A percentile compares a stretch with the other conserved stretches of the same genome.
Evolutionary conservation across 2,113 vertebrate species (phyloP).

Genomic region (Trachemys scripta): DNA sequence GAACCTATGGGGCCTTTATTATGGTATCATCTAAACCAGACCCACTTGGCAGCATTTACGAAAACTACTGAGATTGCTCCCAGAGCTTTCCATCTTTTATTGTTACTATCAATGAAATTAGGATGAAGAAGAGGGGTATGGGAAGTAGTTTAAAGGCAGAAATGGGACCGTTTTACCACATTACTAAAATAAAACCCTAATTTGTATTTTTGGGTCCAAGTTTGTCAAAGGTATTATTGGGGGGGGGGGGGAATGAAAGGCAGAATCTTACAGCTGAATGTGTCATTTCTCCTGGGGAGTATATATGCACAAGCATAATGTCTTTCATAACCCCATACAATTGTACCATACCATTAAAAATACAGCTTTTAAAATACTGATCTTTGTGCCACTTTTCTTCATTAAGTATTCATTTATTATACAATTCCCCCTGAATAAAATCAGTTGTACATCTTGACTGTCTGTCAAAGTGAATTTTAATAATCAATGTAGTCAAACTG

Average conservation of each 20-base stretch:
- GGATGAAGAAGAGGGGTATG: accelerated
- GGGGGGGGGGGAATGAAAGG: not conserved
- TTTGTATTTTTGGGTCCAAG: not conserved
- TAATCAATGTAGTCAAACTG: conserved; percentile 48
- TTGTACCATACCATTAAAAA: conserved; percentile 19
- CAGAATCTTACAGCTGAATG: not conserved
- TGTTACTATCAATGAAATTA: not conserved
- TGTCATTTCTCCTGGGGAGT: not conserved
- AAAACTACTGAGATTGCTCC: not conserved
- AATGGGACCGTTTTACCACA: not conserved
- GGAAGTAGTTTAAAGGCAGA: not conserved
- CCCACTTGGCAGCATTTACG: conserved; percentile 12
- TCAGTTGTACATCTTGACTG: conserved; percentile 46
- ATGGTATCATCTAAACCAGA: conserved; percentile 23
- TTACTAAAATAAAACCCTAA: conserved; percentile 22
- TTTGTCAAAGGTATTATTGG: not conserved
- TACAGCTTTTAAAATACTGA: conserved; percentile 2
- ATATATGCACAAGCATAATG: not conserved
- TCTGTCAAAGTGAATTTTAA: conserved; percentile 63
- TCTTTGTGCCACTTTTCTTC: conserved; percentile 43
- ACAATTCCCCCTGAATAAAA: conserved; percentile 67
- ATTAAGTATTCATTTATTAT: conserved; percentile 71
- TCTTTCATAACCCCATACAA: not conserved
- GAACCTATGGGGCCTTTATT: conserved; percentile 35
- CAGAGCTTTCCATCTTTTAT: not conserved